These are phyloP conservation scores for Erannis defoliaria DNA, from an alignment of 2,888 invertebrate species.

Conservation along the genomic window DNA sequence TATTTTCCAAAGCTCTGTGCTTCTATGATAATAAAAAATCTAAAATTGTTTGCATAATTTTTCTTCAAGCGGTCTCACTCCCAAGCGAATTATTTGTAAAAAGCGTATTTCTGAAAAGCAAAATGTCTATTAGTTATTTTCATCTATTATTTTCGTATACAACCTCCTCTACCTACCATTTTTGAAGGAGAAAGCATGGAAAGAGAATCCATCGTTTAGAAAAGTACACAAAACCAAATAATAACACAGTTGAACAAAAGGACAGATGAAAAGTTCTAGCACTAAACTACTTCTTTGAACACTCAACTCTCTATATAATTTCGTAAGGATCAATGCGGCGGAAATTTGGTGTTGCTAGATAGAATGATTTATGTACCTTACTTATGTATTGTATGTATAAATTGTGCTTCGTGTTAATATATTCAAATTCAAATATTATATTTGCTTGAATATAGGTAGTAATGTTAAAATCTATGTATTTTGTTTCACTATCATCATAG, in stretches of 20 bases:
- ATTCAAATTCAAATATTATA: too few relatives aligned
- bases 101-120: constrained; percentile 51
- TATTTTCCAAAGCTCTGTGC: constrained; percentile 41
- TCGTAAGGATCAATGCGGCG: constrained; percentile 4
- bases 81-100: constrained; percentile 47
- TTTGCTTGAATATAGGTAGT: too few relatives aligned
- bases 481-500: too few relatives aligned
- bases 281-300: constrained; percentile 28
- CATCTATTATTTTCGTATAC: constrained; percentile 78
- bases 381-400: background rate
- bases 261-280: constrained; percentile 45
- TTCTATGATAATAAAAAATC: constrained; percentile 26
- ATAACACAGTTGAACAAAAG: constrained; percentile 53
- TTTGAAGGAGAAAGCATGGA: constrained; percentile 86
- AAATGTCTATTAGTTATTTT: constrained; percentile 48
- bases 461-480: too few relatives aligned
- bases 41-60: constrained; percentile 18
- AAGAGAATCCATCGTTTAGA: constrained; percentile 83
- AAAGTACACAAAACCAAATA: constrained; percentile 57
- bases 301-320: constrained; percentile 18
- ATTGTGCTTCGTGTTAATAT: too few relatives aligned
- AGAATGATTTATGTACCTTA: background rate
- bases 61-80: constrained; percentile 41
- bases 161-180: constrained; percentile 86
- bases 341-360: constrained; percentile 23